phyloP scores from a whole-genome alignment of 2,888 invertebrate species.

The Ophion obscuratus region DNA sequence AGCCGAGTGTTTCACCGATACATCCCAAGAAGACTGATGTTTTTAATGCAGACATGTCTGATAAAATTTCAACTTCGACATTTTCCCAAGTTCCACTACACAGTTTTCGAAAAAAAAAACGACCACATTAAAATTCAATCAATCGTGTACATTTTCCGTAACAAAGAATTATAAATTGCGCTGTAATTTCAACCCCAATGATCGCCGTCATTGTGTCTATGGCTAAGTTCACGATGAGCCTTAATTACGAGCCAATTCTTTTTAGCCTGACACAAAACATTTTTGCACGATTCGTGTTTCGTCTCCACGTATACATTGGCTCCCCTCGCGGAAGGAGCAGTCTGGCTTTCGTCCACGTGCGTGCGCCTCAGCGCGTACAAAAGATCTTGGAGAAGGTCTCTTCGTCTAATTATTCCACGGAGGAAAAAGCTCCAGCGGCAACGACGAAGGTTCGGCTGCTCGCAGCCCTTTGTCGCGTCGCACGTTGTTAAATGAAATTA shows the following conservation, averaged over 20 bases:
- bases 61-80: no score
- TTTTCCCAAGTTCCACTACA: no score
- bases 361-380: slow-evolving; percentile 50
- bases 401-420: slow-evolving; percentile 66
- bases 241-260: slow-evolving; percentile 1
- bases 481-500: slow-evolving; percentile 64
- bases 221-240: background rate
- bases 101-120: background rate
- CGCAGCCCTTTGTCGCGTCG: slow-evolving; percentile 52
- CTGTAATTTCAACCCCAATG: background rate
- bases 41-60: no score
- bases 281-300: slow-evolving; percentile 41
- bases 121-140: background rate
- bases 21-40: background rate
- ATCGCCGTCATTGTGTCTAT: background rate
- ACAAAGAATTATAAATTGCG: background rate
- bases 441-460: slow-evolving; percentile 17
- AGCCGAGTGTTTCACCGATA: background rate
- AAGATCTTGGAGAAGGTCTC: slow-evolving; percentile 59
- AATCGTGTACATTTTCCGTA: background rate
- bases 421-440: slow-evolving; percentile 49
- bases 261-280: slow-evolving; percentile 2
- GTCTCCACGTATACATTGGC: slow-evolving; percentile 43
- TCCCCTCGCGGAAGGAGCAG: slow-evolving; percentile 33
- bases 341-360: slow-evolving; percentile 29